Conservation (phyloP, 2,113 vertebrate genomes). For the Copsychus sechellarum region DNA sequence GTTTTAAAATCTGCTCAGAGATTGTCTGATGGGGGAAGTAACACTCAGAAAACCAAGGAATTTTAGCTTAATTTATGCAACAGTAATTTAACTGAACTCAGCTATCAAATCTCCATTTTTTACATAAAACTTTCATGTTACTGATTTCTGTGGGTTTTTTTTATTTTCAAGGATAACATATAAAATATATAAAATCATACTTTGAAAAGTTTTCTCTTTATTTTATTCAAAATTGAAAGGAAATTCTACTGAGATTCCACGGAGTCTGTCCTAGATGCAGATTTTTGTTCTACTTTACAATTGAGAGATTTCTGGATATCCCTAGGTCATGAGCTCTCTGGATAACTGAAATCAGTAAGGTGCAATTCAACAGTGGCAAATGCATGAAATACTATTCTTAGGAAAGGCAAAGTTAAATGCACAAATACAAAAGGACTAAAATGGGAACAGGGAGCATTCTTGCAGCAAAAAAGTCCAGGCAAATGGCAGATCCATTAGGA, state of each 20-base stretch:
- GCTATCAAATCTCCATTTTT: neutral
- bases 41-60: neutral
- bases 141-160: neutral
- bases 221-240: neutral
- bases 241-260: neutral
- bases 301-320: neutral
- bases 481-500: neutral
- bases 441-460: neutral
- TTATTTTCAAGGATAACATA: neutral
- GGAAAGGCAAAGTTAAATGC: neutral
- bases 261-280: neutral
- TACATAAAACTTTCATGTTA: neutral
- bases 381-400: neutral
- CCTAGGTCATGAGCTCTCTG: neutral
- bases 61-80: neutral
- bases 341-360: neutral
- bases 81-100: neutral
- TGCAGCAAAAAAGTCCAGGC: neutral
- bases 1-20: neutral
- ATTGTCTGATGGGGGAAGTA: neutral
- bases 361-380: neutral
- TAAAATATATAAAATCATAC: neutral
- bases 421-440: neutral
- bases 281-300: neutral
- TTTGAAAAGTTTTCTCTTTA: neutral